A percentile compares a stretch with the other conserved stretches of the same genome.
Conservation (phyloP, 2,113 vertebrate genomes). For the Ptychochromis oligacanthus region DNA sequence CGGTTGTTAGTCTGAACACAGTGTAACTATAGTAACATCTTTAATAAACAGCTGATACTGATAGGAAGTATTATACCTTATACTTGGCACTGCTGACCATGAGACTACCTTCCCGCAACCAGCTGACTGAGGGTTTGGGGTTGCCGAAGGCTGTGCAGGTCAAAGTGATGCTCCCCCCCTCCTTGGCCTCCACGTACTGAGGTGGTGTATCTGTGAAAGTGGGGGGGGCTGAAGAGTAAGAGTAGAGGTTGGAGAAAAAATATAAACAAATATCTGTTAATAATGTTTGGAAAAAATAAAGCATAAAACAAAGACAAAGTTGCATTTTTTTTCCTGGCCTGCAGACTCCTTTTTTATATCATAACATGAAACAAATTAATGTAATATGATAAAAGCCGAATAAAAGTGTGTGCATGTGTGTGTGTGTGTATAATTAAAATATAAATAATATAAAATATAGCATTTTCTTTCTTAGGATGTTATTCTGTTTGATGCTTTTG, state of each 20-base stretch:
- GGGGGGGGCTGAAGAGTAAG: slow-evolving; percentile 87
- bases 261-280: background rate
- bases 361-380: background rate
- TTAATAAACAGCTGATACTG: background rate
- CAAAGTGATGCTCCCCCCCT: slow-evolving; percentile 90
- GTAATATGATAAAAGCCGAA: background rate
- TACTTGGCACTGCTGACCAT: slow-evolving; percentile 89
- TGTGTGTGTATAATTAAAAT: no score
- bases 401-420: no score
- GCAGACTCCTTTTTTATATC: fast-evolving
- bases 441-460: no score
- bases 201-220: slow-evolving; percentile 95
- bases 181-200: slow-evolving; percentile 96
- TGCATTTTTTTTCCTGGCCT: background rate
- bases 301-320: background rate
- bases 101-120: slow-evolving; percentile 90
- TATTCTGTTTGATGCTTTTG: no score
- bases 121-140: slow-evolving; percentile 95
- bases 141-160: slow-evolving; percentile 96
- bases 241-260: background rate
- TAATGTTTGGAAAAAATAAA: background rate
- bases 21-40: background rate
- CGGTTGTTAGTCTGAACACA: background rate
- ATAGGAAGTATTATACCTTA: slow-evolving; percentile 79
- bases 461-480: no score